These are phyloP conservation scores for Zygogramma bicolorata DNA, from an alignment of 2,888 invertebrate genomes.

Conservation along the genomic window DNA sequence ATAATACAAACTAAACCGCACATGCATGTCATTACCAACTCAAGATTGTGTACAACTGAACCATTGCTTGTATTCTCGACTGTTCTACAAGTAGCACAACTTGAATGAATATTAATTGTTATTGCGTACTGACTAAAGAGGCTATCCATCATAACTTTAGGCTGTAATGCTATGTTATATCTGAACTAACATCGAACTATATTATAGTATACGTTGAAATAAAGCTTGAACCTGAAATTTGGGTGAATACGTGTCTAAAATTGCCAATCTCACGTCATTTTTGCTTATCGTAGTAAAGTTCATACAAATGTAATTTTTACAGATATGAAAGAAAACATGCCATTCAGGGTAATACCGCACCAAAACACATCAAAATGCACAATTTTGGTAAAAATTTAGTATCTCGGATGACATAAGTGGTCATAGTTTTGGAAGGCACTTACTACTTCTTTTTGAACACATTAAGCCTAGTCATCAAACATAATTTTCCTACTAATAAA, in stretches of 20 bases:
- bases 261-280: conserved; percentile 65
- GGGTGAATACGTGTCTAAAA: conserved; percentile 59
- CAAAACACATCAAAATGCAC: conserved; percentile 65
- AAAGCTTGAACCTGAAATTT: conserved; percentile 66
- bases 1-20: conserved; percentile 58
- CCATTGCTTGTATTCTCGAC: conserved; percentile 60
- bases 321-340: conserved; percentile 72
- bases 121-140: conserved; percentile 66
- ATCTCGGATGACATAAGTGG: conserved; percentile 68
- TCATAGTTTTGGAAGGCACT: conserved; percentile 85
- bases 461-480: conserved; percentile 75
- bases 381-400: conserved; percentile 65
- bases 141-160: conserved; percentile 59
- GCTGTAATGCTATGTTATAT: conserved; percentile 64
- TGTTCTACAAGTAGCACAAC: conserved; percentile 66
- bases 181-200: conserved; percentile 68
- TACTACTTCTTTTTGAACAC: conserved; percentile 84
- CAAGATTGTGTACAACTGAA: conserved; percentile 59
- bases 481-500: conserved; percentile 48
- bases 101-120: conserved; percentile 61
- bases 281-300: conserved; percentile 61
- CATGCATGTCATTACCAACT: conserved; percentile 59
- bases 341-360: conserved; percentile 83
- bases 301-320: conserved; percentile 59
- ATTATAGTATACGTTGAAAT: conserved; percentile 66